phyloP scores from a whole-genome alignment of 2,888 invertebrate genomes.

The Megamerina dolium region DNA sequence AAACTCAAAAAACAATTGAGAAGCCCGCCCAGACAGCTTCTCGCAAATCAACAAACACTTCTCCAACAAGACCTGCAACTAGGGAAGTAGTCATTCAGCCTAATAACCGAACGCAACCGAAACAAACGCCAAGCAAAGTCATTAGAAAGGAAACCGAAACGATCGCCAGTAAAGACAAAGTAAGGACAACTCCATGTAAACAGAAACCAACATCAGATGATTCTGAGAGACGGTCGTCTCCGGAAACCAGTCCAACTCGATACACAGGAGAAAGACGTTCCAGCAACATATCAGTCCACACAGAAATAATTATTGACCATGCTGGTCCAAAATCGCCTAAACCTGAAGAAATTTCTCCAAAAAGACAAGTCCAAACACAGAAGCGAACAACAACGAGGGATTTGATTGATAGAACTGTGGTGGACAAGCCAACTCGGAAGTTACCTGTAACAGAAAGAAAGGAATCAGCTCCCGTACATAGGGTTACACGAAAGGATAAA shows the following conservation, averaged over 20 bases:
- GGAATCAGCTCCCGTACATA: slow-evolving; percentile 48
- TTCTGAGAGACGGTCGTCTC: slow-evolving; percentile 30
- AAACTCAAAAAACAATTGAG: background rate
- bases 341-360: slow-evolving; percentile 9
- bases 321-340: slow-evolving; percentile 30
- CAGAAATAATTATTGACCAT: slow-evolving; percentile 42
- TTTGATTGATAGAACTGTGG: slow-evolving; percentile 14
- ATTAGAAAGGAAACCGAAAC: too few species aligned
- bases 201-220: slow-evolving; percentile 27
- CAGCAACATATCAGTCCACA: slow-evolving; percentile 40
- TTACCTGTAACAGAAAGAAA: slow-evolving; percentile 47
- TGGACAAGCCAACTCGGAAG: slow-evolving; percentile 30
- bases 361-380: slow-evolving; percentile 16
- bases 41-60: background rate
- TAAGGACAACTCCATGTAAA: slow-evolving; percentile 36
- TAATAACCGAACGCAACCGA: background rate
- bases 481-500: slow-evolving; percentile 47
- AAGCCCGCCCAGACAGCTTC: background rate
- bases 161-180: slow-evolving; percentile 32
- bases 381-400: slow-evolving; percentile 15
- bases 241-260: slow-evolving; percentile 35
- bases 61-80: background rate
- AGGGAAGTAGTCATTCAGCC: background rate
- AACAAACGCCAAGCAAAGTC: background rate
- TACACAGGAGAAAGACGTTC: slow-evolving; percentile 37